Base-by-base conservation (phyloP, 2,113 vertebrate species). In the Prochilodus magdalenae region DNA sequence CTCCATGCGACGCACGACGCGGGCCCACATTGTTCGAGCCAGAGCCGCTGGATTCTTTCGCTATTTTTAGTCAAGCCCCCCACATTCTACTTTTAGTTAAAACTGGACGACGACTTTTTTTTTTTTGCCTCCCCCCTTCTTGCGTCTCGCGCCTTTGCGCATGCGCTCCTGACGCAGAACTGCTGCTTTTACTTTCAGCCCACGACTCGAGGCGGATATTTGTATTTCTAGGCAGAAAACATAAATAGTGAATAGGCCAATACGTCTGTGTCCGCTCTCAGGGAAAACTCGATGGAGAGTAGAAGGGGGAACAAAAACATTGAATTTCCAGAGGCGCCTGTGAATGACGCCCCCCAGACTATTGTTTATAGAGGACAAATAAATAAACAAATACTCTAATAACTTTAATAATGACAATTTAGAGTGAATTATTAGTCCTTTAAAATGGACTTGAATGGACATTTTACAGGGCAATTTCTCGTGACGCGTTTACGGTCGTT, bases 181-280 rank as follows among this genome's bases (percentile, higher is more conserved):
- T 49, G 18, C 3, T 26, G 53, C 1, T 12, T 49, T 51, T 63
- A 66, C 44, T 55, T 86, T 51, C 73, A 72, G 87, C 83, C 83
- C 87, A 85, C 80, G 87, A 86, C 78, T 88, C 78, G 74, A 57
- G 65, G 66, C 87, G 90, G 86, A 85, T 91, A 89, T 92, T 90
- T 91, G 83, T 83, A 89, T 86, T 62, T 44, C 85, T 85, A 90
- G 89, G 85, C 88, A 90, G 82, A 90, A 91, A 90, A 90, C 75
- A 89, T 88, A 91, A 91, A 92, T 90, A 91, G n/a, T 86, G 86
- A 81, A 88, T 72, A 67, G 71, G 80, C 77, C 82, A 75, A 84
- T 82, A 79, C 88, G 83, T 59, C 87, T 82, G 74, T 85, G 82
- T 90, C 86, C 86, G 89, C 77, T 86, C 81, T 63, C 82, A 84